Evolutionary conservation across 2,888 invertebrate species (phyloP), one percentile per base, ranked within the genome.

Genomic region (Abscondita cerata): DNA sequence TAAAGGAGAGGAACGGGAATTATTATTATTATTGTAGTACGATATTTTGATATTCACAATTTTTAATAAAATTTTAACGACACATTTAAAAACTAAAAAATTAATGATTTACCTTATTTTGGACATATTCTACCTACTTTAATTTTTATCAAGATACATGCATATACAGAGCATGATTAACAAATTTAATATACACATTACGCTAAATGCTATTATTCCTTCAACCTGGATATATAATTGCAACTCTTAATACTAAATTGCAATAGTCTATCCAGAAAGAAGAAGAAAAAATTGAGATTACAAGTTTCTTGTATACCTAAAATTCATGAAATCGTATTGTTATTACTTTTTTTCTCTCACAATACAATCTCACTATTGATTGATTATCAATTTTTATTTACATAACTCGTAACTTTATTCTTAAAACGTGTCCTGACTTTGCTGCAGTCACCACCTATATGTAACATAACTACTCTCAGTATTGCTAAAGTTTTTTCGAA

Each of bases 91-190:
- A 75, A 74, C 73, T 75, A 73, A 74, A 75, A 69, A 64, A 53
- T 50, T 55, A 36, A 64, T 73, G 61, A 59, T 66, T 68, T 66
- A 66, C 62, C 60, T 65, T 78, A 76, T 74, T 78, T 76, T 79
- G 76, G 79, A 78, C 77, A 79, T 77, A 76, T 25, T 72, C 79
- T 80, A 80, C 68, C 79, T 79, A 79, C 76, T 70, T 61, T 57
- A 67, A 63, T 69, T 73, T 25, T 72, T 71, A 70, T 69, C 70
- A 74, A 75, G 77, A 71, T 73, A 75, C 79, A 80, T 79, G 80
- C 80, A 78, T 78, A 64, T 80, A 79, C 78, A 78, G 74, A 76
- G 79, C 79, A 80, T 76, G 78, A 72, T 73, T 76, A 78, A 78
- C 77, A 78, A 75, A 73, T 75, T 72, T 67, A 68, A 69, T 68